Conservation (phyloP, 2,888 invertebrate genomes). For the Orthosia cruda region DNA sequence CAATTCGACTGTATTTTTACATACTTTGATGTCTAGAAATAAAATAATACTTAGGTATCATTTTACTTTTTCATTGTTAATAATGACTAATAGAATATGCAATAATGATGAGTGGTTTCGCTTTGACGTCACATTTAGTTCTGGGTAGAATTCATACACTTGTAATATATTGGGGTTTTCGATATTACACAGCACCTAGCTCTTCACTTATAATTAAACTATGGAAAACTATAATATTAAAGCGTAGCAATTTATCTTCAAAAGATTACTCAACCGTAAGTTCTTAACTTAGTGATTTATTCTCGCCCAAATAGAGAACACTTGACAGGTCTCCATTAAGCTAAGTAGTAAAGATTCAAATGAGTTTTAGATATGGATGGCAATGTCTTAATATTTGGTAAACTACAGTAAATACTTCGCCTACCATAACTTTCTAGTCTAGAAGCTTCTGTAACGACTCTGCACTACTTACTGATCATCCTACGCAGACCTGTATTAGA, state of each 20-base stretch:
- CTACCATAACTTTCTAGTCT: constrained; percentile 57
- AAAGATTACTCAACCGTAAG: constrained; percentile 28
- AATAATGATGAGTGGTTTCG: constrained; percentile 7
- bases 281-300: constrained; percentile 41
- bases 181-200: constrained; percentile 13
- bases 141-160: constrained; percentile 26
- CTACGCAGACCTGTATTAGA: constrained; percentile 70
- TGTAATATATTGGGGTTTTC: constrained; percentile 16
- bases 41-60: not conserved
- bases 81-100: constrained; percentile 13
- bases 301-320: constrained; percentile 39
- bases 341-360: constrained; percentile 27
- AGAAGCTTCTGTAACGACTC: constrained; percentile 48
- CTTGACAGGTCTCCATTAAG: constrained; percentile 38
- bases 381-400: constrained; percentile 24
- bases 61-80: not conserved
- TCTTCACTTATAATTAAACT: constrained; percentile 31
- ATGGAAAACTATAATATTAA: constrained; percentile 39
- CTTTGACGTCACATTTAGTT: constrained; percentile 28
- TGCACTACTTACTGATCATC: constrained; percentile 68
- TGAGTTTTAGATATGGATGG: constrained; percentile 7
- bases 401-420: constrained; percentile 25
- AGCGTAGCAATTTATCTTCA: constrained; percentile 38
- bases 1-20: too few relatives aligned
- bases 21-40: not conserved